Conservation (phyloP, 2,113 vertebrate species). For the Chaenocephalus aceratus region DNA sequence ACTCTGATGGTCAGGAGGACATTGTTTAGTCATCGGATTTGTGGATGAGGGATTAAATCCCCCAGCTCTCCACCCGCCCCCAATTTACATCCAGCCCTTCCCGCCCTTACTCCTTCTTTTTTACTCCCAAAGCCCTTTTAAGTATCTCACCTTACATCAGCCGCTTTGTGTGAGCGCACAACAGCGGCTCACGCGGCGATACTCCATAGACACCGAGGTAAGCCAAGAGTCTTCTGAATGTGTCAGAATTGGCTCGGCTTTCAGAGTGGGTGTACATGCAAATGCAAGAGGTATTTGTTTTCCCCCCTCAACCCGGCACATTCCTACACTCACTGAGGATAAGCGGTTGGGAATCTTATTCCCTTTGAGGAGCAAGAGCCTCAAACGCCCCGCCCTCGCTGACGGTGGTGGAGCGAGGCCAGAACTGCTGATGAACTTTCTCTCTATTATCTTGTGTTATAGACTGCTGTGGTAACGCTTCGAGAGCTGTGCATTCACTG, state of each 20-base stretch:
- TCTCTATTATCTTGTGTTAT: constrained; percentile 48
- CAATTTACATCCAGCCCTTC: constrained; percentile 53
- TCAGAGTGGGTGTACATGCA: constrained; percentile 75
- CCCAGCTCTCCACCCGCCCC: constrained; percentile 51
- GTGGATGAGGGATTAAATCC: constrained; percentile 78
- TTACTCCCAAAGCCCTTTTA: constrained; percentile 75
- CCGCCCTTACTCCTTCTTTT: constrained; percentile 54
- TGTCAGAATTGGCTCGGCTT: constrained; percentile 81
- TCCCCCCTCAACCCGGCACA: constrained; percentile 63
- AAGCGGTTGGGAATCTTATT: constrained; percentile 75
- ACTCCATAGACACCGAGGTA: constrained; percentile 71
- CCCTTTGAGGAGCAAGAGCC: constrained; percentile 63
- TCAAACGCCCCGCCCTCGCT: constrained; percentile 55
- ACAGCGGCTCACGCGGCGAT: constrained; percentile 49
- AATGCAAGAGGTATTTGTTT: constrained; percentile 78
- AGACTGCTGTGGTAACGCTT: constrained; percentile 28
- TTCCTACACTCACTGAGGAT: constrained; percentile 79
- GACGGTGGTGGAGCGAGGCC: constrained; percentile 54
- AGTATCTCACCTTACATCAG: constrained; percentile 84
- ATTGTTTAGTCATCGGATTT: constrained; percentile 81
- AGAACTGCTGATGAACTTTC: constrained; percentile 59
- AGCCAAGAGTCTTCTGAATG: constrained; percentile 79
- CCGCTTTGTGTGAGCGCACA: constrained; percentile 70
- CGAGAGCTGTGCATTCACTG: constrained; percentile 15
- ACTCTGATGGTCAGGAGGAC: constrained; percentile 68